Evolutionary conservation across 1,140 invertebrate species (phyloP), one percentile per base, ranked within the genome.

Genomic region (Polypedilum pembai): DNA sequence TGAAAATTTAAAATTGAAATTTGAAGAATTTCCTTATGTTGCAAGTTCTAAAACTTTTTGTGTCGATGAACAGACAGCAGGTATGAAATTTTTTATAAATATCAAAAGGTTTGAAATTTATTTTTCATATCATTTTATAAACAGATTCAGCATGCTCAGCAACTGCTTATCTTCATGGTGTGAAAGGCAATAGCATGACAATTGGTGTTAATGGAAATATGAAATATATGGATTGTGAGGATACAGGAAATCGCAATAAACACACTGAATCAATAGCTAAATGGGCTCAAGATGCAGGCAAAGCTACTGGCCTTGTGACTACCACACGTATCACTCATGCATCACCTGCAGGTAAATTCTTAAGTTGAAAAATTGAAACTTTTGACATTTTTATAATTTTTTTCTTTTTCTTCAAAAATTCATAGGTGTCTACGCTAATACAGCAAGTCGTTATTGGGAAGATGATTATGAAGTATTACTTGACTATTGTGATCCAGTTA

Each of bases 31-130:
- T 77, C 92, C 91, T 15, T 83, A 88, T 76, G 82, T 86, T 1
- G 91, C 87, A 1, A 80, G 93, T 2, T 83, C 87, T 0, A 93
- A 94, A 90, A 94, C 92, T 0, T 94, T 93, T 81, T 92, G 89
- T 79, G 84, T 90, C 8, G 86, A 93, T 81, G 84, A 84, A 2
- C 91, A 93, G 85, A 85, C 89, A 7, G 85, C 92, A 33, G 24
- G 24, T 33, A 33, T 33, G 24, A 33, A 33, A 33, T 3, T 33
- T 33, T 33, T 33, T 33, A 33, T 33, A n/a, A n/a, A n/a, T n/a
- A n/a, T n/a, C n/a, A n/a, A n/a, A n/a, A n/a, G n/a, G n/a, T n/a
- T n/a, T n/a, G n/a, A n/a, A n/a, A n/a, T n/a, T n/a, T n/a, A n/a
- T n/a, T n/a, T n/a, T n/a, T n/a, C n/a, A n/a, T n/a, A n/a, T n/a